Evolutionary conservation across 2,797 vertebrate species (phyloP).

Genomic region (Pangasius djambal): DNA sequence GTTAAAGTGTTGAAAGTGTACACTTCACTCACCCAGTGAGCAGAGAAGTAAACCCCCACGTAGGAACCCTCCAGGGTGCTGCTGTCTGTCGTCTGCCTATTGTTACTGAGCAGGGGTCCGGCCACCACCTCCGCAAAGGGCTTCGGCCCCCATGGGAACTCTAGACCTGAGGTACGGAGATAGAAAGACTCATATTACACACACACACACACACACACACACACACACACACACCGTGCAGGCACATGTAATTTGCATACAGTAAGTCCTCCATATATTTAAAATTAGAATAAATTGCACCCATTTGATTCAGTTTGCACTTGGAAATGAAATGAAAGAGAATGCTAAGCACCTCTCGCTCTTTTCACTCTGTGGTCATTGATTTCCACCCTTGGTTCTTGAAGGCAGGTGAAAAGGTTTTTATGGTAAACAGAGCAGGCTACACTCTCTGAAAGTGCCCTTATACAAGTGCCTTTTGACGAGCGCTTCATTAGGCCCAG

Average conservation of each 20-base stretch:
- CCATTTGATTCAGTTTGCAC: conserved; percentile 2
- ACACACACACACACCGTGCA: conserved; percentile 21
- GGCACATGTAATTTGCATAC: conserved; percentile 17
- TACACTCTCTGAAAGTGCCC: background rate
- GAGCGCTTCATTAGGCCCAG: conserved; percentile 14
- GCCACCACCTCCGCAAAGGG: conserved; percentile 95
- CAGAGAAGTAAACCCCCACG: conserved; percentile 97
- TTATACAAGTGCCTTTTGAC: conserved; percentile 20
- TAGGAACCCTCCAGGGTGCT: conserved; percentile 89
- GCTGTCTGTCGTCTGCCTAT: conserved; percentile 89
- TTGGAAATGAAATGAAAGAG: conserved; percentile 37
- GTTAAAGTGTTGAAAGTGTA: background rate
- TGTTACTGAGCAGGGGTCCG: conserved; percentile 90
- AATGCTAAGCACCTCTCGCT: background rate
- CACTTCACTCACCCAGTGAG: conserved; percentile 92
- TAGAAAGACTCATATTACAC: conserved; percentile 25
- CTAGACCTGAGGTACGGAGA: conserved; percentile 82
- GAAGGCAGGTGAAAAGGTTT: conserved; percentile 7
- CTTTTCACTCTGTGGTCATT: background rate
- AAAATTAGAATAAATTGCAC: background rate
- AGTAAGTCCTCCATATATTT: conserved; percentile 33
- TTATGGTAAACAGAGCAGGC: background rate
- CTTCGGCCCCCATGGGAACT: conserved; percentile 98
- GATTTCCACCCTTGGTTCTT: background rate
- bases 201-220: conserved; percentile 14